These are phyloP conservation scores for Lethrus apterus DNA, from an alignment of 1,140 invertebrate genomes.

Conservation along the genomic window DNA sequence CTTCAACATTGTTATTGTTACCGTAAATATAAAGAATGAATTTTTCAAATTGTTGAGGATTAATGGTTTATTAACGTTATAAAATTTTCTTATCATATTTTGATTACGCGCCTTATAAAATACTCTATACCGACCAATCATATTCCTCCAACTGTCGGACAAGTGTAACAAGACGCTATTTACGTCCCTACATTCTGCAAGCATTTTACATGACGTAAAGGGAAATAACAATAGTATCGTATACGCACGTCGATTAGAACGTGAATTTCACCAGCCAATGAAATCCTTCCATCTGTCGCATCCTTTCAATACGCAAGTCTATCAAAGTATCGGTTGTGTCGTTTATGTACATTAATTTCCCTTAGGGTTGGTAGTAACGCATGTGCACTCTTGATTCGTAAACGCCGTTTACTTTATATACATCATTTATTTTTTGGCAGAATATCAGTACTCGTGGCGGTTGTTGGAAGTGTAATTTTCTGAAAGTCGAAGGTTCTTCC, in stretches of 20 bases:
- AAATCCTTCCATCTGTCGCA: constrained; percentile 39
- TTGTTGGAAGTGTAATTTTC: constrained; percentile 29
- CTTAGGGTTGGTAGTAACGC: constrained; percentile 28
- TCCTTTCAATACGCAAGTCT: constrained; percentile 6
- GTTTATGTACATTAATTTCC: constrained; percentile 20
- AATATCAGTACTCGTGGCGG: constrained; percentile 27
- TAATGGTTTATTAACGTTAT: no score
- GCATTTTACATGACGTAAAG: not conserved
- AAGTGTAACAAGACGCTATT: no score
- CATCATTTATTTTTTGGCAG: constrained; percentile 12
- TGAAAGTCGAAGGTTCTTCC: constrained; percentile 18
- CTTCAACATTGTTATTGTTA: no score
- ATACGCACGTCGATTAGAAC: no score
- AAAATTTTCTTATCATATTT: no score
- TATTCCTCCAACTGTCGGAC: no score
- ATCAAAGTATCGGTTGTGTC: constrained; percentile 15
- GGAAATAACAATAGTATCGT: not conserved
- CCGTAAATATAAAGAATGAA: no score
- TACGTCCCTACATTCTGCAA: not conserved
- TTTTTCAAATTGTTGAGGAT: no score
- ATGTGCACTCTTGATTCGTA: not conserved
- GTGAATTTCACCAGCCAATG: constrained; percentile 36
- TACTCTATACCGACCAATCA: no score
- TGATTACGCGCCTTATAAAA: no score
- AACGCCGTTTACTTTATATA: not conserved